Conservation (phyloP, 2,888 invertebrate genomes). For the Zele albiditarsus region DNA sequence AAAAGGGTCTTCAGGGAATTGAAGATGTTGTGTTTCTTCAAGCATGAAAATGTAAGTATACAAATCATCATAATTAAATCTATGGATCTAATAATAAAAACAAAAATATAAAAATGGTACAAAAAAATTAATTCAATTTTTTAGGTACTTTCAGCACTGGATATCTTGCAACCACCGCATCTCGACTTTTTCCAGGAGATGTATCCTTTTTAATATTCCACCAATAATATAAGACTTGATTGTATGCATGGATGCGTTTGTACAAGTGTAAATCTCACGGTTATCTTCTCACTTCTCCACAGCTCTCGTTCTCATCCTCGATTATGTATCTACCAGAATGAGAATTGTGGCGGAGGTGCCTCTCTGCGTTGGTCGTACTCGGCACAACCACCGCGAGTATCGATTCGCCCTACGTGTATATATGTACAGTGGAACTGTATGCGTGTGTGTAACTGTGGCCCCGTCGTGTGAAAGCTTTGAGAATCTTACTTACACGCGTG, state of each 20-base stretch:
- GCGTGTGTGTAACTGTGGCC: constrained; percentile 10
- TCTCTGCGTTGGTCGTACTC: not conserved
- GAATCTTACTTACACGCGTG: constrained; percentile 47
- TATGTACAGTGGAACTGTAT: constrained; percentile 13
- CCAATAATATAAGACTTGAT: constrained; percentile 9
- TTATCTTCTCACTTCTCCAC: not conserved
- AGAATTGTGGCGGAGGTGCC: constrained; percentile 5
- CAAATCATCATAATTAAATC: not conserved
- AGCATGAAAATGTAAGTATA: constrained; percentile 97
- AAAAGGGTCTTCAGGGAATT: constrained; percentile 99
- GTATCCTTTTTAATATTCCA: constrained; percentile 84
- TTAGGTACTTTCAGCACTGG: constrained; percentile 97
- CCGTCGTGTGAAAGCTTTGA: constrained; percentile 51
- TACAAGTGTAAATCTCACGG: constrained; percentile 1
- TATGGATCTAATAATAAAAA: not conserved
- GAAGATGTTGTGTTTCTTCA: constrained; percentile 99
- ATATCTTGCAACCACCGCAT: constrained; percentile 98
- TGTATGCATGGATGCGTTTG: constrained; percentile 4
- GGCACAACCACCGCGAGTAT: constrained; percentile 24
- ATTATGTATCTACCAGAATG: constrained; percentile 2
- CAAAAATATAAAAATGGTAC: not conserved
- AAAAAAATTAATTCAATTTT: constrained; percentile 63
- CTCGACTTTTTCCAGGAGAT: constrained; percentile 99
- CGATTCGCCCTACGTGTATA: constrained; percentile 14
- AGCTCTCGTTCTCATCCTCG: not conserved